Conservation (phyloP, 2,888 invertebrate species). For the Glyphotaelius pellucidus region DNA sequence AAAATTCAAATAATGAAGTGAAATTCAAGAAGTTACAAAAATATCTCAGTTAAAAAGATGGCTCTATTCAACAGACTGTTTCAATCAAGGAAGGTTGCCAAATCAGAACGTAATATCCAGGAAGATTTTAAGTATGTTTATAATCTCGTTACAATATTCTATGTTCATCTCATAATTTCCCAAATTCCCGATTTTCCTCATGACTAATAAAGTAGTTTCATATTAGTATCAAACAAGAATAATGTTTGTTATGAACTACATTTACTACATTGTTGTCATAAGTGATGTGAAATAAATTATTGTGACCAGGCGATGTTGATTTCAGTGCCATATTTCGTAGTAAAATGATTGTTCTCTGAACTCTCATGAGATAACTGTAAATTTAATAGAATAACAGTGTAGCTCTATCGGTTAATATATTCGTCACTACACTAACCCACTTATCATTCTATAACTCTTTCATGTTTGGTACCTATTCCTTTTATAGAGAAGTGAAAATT, state of each 20-base stretch:
- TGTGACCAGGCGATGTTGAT: conserved; percentile 63
- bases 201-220: conserved; percentile 64
- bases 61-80: conserved; percentile 87
- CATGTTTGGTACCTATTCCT: background rate
- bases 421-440: background rate
- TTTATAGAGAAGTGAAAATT: background rate
- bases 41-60: conserved; percentile 75
- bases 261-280: conserved; percentile 77
- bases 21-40: conserved; percentile 27
- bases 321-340: conserved; percentile 59
- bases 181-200: conserved; percentile 67
- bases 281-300: conserved; percentile 73
- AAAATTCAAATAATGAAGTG: conserved; percentile 54
- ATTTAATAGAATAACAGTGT: background rate
- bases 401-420: background rate
- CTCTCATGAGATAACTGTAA: background rate
- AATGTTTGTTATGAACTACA: conserved; percentile 66
- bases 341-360: conserved; percentile 67
- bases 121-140: conserved; percentile 57
- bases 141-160: conserved; percentile 13
- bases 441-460: background rate
- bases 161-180: background rate
- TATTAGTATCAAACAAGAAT: background rate
- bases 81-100: conserved; percentile 78
- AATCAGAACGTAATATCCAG: conserved; percentile 66